These are phyloP conservation scores for Taenioides sp. DNA, from an alignment of 2,797 vertebrate species.

Conservation along the genomic window DNA sequence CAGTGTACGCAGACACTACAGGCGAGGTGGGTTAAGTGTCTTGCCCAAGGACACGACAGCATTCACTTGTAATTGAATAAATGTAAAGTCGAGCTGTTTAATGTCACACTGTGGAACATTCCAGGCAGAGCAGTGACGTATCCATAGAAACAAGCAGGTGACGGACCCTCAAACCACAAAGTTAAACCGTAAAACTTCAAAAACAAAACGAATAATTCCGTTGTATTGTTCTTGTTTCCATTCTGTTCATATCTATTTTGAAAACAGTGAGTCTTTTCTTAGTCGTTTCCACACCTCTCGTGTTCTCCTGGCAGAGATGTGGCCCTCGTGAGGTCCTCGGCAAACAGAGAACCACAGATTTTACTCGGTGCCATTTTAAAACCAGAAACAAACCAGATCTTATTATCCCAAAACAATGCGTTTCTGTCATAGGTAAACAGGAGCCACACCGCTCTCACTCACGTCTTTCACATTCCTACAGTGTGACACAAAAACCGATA, in stretches of 20 bases:
- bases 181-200: too few relatives aligned
- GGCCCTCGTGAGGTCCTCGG: conserved; percentile 1
- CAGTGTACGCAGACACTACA: too few relatives aligned
- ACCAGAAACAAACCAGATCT: conserved; percentile 2
- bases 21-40: too few relatives aligned
- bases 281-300: not conserved
- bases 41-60: too few relatives aligned
- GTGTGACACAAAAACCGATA: too few relatives aligned
- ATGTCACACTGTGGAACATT: too few relatives aligned
- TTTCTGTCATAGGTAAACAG: not conserved
- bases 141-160: too few relatives aligned
- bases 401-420: conserved; percentile 4
- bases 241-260: not conserved
- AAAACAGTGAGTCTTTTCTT: not conserved
- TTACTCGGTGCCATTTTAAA: not conserved
- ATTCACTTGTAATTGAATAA: too few relatives aligned
- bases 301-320: not conserved
- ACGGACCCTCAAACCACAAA: too few relatives aligned
- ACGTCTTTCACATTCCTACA: not conserved
- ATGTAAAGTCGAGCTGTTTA: too few relatives aligned
- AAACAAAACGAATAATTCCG: not conserved
- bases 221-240: not conserved
- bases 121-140: too few relatives aligned
- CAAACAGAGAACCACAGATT: not conserved
- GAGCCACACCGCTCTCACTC: not conserved